Evolutionary conservation across 2,888 invertebrate genomes (phyloP).

Genomic region (Stratiomys singularior): DNA sequence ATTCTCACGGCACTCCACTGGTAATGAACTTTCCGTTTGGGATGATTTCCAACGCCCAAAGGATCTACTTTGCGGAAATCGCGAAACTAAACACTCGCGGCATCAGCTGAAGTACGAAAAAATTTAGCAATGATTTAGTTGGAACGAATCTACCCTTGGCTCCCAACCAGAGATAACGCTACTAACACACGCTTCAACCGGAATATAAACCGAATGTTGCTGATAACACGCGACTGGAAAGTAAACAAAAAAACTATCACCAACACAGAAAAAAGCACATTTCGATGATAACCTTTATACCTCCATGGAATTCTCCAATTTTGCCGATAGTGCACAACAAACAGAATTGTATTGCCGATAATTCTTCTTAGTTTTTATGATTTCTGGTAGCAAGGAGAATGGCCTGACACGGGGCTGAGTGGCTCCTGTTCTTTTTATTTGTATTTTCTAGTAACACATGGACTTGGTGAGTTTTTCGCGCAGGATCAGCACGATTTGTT

Average conservation of each 20-base stretch:
- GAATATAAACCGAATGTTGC: background rate
- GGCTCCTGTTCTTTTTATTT: no score
- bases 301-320: background rate
- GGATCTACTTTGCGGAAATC: background rate
- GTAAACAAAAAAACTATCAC: constrained; percentile 15
- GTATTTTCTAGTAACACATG: no score
- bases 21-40: no score
- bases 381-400: no score
- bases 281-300: constrained; percentile 23
- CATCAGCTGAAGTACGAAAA: background rate
- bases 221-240: constrained; percentile 25
- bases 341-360: background rate
- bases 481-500: no score
- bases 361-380: no score
- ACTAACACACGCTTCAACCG: constrained; percentile 3
- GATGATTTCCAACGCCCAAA: background rate
- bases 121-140: constrained; percentile 2
- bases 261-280: constrained; percentile 13
- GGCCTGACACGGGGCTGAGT: no score
- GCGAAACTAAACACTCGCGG: background rate
- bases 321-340: constrained; percentile 7
- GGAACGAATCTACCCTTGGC: constrained; percentile 10
- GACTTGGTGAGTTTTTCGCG: no score
- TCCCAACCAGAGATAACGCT: constrained; percentile 11
- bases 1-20: no score